Evolutionary conservation across 2,797 vertebrate species (phyloP).

Genomic region (Psittacula derbiana): DNA sequence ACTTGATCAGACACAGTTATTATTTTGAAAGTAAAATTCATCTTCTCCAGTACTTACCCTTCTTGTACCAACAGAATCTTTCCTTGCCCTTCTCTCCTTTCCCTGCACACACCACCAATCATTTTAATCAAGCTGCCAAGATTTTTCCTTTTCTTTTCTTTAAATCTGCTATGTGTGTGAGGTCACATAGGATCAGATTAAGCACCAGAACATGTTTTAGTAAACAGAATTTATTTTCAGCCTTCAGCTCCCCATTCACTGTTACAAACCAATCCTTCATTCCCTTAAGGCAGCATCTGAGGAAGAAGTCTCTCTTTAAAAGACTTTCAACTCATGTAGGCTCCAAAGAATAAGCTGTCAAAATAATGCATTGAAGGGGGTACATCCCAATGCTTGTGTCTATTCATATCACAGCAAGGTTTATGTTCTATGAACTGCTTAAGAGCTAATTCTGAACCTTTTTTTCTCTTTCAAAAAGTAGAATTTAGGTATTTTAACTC

Average conservation of each 20-base stretch:
- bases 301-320: neutral
- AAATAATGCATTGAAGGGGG: neutral
- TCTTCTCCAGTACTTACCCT: constrained; percentile 6
- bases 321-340: neutral
- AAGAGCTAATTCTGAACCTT: neutral
- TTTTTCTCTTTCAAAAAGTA: neutral
- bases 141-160: constrained; percentile 4
- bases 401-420: neutral
- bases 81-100: constrained; percentile 8
- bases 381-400: neutral
- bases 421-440: neutral
- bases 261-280: constrained; percentile 10
- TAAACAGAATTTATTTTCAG: constrained; percentile 19
- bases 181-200: constrained; percentile 9
- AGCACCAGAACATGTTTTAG: constrained; percentile 3
- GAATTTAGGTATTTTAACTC: neutral
- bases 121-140: constrained; percentile 45
- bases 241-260: neutral
- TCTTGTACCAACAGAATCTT: neutral
- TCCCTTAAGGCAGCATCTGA: neutral
- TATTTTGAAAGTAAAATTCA: constrained; percentile 26
- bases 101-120: neutral
- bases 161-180: neutral
- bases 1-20: neutral
- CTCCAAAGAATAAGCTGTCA: neutral